phyloP scores from a whole-genome alignment of 2,113 vertebrate species.

The Cathartes aura region DNA sequence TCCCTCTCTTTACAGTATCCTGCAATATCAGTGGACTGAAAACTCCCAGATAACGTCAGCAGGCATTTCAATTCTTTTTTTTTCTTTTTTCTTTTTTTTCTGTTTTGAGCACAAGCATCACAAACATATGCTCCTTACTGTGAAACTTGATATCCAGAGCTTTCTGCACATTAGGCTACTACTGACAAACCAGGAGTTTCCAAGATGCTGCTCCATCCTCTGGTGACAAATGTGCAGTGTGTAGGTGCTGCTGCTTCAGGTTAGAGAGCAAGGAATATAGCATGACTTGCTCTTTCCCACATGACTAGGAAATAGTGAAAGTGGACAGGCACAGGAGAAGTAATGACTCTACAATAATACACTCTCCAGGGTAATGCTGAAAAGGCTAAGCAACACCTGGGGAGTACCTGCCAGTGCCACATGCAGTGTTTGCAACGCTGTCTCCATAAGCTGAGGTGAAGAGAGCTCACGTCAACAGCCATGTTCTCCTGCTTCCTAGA shows the following conservation, averaged over 20 bases:
- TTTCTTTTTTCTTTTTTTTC: too few species aligned
- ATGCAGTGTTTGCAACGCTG: rapidly evolving
- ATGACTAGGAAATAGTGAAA: background rate
- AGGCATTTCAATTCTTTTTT: background rate
- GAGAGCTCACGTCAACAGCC: background rate
- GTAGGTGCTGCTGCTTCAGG: background rate
- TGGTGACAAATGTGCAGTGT: rapidly evolving
- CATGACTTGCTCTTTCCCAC: background rate
- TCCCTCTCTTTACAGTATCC: background rate
- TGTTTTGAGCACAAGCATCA: background rate
- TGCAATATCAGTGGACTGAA: background rate
- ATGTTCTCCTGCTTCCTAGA: rapidly evolving
- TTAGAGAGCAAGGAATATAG: background rate
- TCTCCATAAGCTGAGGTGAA: background rate
- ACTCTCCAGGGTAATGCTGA: background rate
- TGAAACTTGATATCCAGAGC: background rate
- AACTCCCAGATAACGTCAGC: background rate
- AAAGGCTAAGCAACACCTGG: background rate
- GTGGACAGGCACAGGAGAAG: background rate
- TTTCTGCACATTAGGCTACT: background rate
- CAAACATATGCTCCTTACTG: background rate
- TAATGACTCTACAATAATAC: background rate
- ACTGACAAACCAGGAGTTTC: background rate
- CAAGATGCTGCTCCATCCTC: background rate
- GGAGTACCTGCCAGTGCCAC: background rate